phyloP scores from a whole-genome alignment of 2,797 vertebrate genomes.

The Thripadectes ignobilis region DNA sequence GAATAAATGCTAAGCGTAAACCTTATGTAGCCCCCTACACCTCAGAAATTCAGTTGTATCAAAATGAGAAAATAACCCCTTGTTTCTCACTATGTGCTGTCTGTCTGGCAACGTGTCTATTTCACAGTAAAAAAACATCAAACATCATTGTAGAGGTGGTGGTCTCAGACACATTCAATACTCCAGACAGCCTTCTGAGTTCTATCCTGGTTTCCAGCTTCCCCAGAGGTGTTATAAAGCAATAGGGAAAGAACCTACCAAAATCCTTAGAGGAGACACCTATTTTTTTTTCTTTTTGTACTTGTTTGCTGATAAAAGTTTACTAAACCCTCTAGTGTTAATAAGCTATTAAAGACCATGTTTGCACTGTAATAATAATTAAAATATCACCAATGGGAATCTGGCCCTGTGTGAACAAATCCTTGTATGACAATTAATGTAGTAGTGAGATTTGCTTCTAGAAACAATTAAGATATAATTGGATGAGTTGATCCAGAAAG shows the following conservation, averaged over 20 bases:
- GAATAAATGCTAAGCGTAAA: background rate
- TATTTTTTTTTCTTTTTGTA: background rate
- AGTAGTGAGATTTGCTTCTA: conserved; percentile 54
- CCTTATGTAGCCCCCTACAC: background rate
- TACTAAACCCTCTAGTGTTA: background rate
- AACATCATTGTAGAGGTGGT: background rate
- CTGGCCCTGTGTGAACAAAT: conserved; percentile 1
- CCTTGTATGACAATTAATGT: conserved; percentile 49
- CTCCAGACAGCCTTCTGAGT: background rate
- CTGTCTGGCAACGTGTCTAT: background rate
- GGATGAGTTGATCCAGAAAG: conserved; percentile 64
- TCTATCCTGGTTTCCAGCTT: background rate
- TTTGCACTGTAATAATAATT: conserved; percentile 26
- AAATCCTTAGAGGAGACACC: background rate
- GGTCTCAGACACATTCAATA: background rate
- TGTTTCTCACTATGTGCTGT: background rate
- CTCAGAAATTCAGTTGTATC: background rate
- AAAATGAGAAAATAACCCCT: background rate
- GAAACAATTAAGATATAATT: conserved; percentile 68
- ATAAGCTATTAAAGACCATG: background rate
- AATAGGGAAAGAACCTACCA: background rate
- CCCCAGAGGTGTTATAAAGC: background rate
- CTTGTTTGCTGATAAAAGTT: conserved; percentile 31
- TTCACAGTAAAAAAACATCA: background rate
- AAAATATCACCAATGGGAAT: conserved; percentile 10